phyloP scores from a whole-genome alignment of 1,140 invertebrate genomes.

The Metopolophium dirhodum region DNA sequence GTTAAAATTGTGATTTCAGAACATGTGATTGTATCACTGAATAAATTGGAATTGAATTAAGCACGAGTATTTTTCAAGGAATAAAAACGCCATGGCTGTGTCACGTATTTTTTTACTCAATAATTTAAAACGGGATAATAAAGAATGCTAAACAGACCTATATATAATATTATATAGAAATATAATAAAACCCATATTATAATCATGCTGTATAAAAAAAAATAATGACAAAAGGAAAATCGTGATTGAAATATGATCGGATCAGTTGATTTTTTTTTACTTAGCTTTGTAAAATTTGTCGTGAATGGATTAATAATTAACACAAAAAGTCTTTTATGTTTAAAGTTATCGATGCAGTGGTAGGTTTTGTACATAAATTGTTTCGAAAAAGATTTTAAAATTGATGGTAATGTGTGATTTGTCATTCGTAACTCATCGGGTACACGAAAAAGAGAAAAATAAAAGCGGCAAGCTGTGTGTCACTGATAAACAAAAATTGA shows the following conservation, averaged over 20 bases:
- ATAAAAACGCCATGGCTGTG: neutral
- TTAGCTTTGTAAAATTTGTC: neutral
- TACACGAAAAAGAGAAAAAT: neutral
- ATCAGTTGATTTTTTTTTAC: neutral
- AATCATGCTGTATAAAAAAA: neutral
- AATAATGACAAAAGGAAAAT: conserved; percentile 4
- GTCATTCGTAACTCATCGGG: neutral
- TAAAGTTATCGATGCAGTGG: neutral
- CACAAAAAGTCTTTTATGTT: neutral
- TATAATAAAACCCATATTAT: conserved; percentile 4
- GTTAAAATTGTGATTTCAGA: neutral
- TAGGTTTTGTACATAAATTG: neutral
- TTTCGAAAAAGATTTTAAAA: neutral
- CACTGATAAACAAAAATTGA: conserved; percentile 37
- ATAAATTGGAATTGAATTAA: neutral
- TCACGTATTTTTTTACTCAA: conserved; percentile 18
- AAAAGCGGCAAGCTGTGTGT: neutral
- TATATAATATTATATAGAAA: neutral
- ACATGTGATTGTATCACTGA: neutral
- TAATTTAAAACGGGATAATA: conserved; percentile 29
- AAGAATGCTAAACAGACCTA: neutral
- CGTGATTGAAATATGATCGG: conserved; percentile 33
- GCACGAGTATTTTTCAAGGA: neutral
- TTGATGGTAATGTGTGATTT: neutral
- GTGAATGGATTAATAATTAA: conserved; percentile 21